Evolutionary conservation across 1,140 invertebrate genomes (phyloP).

Genomic region (Bombus cullumanus): DNA sequence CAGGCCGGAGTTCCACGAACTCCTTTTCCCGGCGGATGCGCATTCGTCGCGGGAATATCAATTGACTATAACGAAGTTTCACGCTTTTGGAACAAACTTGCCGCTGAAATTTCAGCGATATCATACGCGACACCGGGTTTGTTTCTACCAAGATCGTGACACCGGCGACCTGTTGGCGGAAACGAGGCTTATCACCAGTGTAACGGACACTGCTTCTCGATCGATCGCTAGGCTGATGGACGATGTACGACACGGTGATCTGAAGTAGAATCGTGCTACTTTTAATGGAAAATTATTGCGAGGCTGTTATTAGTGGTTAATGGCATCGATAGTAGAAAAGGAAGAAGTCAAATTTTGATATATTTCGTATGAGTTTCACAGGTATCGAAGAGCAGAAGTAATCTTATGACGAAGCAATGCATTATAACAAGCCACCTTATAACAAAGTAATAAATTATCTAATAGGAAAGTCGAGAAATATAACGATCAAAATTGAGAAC

Average conservation of each 20-base stretch:
- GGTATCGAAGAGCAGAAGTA: too few species aligned
- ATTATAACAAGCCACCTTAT: too few species aligned
- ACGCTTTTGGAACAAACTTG: slow-evolving; percentile 54
- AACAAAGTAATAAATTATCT: too few species aligned
- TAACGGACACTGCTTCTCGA: not conserved
- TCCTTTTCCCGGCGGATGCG: slow-evolving; percentile 50
- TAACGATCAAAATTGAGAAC: too few species aligned
- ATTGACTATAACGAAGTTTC: slow-evolving; percentile 63
- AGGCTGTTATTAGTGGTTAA: not conserved
- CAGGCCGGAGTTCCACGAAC: slow-evolving; percentile 55
- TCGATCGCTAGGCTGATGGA: not conserved
- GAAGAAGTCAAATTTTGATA: not conserved
- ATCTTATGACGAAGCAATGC: too few species aligned
- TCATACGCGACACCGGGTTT: not conserved
- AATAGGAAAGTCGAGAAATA: too few species aligned
- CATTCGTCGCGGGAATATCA: slow-evolving; percentile 58
- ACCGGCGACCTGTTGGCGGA: not conserved
- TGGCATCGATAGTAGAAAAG: not conserved
- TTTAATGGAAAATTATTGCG: not conserved
- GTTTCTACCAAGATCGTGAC: not conserved
- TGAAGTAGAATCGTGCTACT: not conserved
- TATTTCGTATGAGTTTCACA: not conserved
- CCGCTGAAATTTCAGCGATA: slow-evolving; percentile 6
- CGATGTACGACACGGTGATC: not conserved
- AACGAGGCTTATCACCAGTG: not conserved